A percentile compares a stretch with the other conserved stretches of the same genome.
These are phyloP conservation scores for Drosophila stalkeri DNA, from an alignment of 2,888 invertebrate species.

Conservation along the genomic window DNA sequence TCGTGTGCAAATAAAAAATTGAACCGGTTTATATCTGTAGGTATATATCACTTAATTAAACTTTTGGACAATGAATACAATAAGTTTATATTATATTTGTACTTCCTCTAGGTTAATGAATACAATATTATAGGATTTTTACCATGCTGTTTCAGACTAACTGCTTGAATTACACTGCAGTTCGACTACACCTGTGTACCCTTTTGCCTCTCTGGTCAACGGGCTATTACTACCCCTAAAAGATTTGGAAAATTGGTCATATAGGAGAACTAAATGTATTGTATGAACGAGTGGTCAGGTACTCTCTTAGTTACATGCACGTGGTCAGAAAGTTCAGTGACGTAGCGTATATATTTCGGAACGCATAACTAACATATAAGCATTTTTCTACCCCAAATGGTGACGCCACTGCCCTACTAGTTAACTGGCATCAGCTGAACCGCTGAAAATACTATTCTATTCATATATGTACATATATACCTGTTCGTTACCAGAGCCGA, in stretches of 20 bases:
- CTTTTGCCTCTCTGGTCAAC: conserved; percentile 23
- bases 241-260: conserved; percentile 24
- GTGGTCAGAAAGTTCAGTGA: conserved; percentile 34
- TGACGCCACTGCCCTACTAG: conserved; percentile 26
- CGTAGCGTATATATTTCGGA: neutral
- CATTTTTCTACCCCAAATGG: conserved; percentile 1
- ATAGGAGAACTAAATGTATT: conserved; percentile 3
- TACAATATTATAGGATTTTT: neutral
- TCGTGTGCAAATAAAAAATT: neutral
- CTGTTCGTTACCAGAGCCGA: conserved; percentile 24
- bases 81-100: neutral
- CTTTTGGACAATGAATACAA: neutral
- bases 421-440: neutral
- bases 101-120: neutral
- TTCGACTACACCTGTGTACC: conserved; percentile 41
- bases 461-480: neutral
- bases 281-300: conserved; percentile 6
- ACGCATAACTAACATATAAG: neutral
- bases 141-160: conserved; percentile 28
- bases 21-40: neutral
- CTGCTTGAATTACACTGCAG: conserved; percentile 37
- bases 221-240: conserved; percentile 35
- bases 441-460: neutral
- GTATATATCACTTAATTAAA: neutral
- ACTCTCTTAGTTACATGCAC: conserved; percentile 6